Conservation (phyloP, 2,888 invertebrate species). For the Agrotis puta region DNA sequence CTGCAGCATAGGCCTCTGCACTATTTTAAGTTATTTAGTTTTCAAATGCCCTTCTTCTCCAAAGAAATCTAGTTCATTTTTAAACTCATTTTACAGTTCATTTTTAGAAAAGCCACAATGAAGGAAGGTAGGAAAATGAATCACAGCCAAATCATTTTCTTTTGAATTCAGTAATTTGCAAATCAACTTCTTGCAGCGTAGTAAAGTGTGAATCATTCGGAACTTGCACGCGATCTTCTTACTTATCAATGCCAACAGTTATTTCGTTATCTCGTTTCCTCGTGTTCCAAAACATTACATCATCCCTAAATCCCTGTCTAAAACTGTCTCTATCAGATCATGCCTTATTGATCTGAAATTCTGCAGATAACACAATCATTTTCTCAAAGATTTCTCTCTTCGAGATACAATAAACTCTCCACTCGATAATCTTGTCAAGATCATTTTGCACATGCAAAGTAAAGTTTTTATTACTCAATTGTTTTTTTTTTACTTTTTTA, state of each 20-base stretch:
- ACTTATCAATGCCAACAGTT: background rate
- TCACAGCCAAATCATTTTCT: background rate
- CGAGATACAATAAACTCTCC: conserved; percentile 41
- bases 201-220: background rate
- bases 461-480: conserved; percentile 30
- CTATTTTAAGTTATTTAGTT: no score
- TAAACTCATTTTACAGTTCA: background rate
- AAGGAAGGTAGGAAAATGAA: background rate
- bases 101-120: background rate
- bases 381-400: conserved; percentile 54
- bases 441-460: conserved; percentile 30
- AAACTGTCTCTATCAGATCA: conserved; percentile 28
- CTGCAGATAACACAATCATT: conserved; percentile 33
- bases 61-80: background rate
- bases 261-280: background rate
- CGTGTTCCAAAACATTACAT: conserved; percentile 8
- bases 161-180: background rate
- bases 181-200: background rate
- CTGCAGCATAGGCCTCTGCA: no score
- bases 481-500: conserved; percentile 13
- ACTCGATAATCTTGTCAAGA: conserved; percentile 50
- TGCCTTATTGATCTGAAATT: conserved; percentile 46
- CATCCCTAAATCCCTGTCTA: conserved; percentile 20
- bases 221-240: conserved; percentile 27
- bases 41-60: background rate